Base-by-base conservation (phyloP, 2,888 invertebrate genomes). In the Xanthia icteritia region DNA sequence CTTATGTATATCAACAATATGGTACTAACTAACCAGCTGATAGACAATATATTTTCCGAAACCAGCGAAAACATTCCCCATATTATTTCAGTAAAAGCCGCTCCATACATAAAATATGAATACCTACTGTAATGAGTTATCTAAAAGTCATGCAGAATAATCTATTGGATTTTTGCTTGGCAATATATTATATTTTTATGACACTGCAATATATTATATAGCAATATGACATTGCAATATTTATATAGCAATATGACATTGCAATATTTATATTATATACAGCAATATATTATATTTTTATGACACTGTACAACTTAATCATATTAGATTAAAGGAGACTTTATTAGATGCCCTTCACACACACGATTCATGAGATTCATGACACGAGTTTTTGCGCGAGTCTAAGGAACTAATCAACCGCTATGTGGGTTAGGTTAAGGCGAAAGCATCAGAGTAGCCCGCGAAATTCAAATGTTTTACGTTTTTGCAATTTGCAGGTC, bases 41-140 rank as follows among this genome's bases (percentile, higher is more conserved):
- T 54, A 39, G 77, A 39, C 51, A 54, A 77, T 77, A 77, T 60
- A 73, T 71, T 86, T 79, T 39, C 61, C 45, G 51, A 70, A 79
- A 82, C 42, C 65, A 79, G 48, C 58, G 36, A 75, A 81, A 74
- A 74, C 73, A 82, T 78, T 80, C 65, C 48, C 20, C n/a, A 70
- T 39, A 73, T 74, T 79, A 73, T 63, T 77, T 80, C 48, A 82
- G 65, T 80, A 83, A 85, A 85, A 76, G 70, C 79, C 56, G 73
- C 68, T 77, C 83, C 80, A 79, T 81, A 86, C 70, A 88, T 78
- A 86, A 88, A 85, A 85, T 79, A 79, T 73, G 78, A 84, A 78
- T 81, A 77, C 42, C 51, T 56, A 82, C 66, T 78, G 76, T 81
- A 79, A 80, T 85, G 77, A 83, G 66, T 83, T 85, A 82, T 86